phyloP scores from a whole-genome alignment of 2,888 invertebrate species.

The Tiliacea citrago region DNA sequence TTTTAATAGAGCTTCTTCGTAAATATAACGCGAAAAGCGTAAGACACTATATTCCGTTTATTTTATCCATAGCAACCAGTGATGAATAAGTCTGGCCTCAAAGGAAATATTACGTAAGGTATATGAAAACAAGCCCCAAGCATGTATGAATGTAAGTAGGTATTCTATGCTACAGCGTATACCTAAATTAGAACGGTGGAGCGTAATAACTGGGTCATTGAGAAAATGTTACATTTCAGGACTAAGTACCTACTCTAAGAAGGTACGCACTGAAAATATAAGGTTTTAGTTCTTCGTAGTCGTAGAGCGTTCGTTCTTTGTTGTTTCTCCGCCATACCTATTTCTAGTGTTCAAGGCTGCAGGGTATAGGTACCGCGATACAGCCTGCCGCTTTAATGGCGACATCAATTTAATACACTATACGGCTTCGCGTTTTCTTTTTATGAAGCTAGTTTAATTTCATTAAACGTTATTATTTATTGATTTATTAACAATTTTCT shows the following conservation, averaged over 20 bases:
- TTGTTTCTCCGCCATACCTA: not conserved
- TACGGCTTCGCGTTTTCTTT: no score
- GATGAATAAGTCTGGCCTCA: constrained; percentile 28
- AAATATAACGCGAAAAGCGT: constrained; percentile 6
- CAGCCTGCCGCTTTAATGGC: no score
- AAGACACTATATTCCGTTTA: not conserved
- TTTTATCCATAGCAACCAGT: not conserved
- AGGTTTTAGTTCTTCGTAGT: not conserved
- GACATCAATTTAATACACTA: no score
- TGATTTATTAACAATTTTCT: no score
- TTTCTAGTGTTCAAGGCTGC: not conserved
- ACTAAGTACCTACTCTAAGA: not conserved
- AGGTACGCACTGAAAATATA: not conserved
- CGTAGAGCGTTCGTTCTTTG: no score
- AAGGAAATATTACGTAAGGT: constrained; percentile 50
- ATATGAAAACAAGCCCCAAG: constrained; percentile 20
- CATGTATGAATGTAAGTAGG: constrained; percentile 1
- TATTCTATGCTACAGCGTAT: constrained; percentile 1
- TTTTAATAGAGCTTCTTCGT: not conserved
- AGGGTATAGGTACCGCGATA: no score
- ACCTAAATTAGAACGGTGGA: constrained; percentile 16
- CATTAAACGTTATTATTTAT: no score
- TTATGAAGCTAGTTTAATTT: no score
- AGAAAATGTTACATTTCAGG: constrained; percentile 10
- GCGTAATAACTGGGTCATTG: constrained; percentile 22